These are phyloP conservation scores for Deladenus siricidicola DNA, from an alignment of 2,888 invertebrate genomes.

Conservation along the genomic window DNA sequence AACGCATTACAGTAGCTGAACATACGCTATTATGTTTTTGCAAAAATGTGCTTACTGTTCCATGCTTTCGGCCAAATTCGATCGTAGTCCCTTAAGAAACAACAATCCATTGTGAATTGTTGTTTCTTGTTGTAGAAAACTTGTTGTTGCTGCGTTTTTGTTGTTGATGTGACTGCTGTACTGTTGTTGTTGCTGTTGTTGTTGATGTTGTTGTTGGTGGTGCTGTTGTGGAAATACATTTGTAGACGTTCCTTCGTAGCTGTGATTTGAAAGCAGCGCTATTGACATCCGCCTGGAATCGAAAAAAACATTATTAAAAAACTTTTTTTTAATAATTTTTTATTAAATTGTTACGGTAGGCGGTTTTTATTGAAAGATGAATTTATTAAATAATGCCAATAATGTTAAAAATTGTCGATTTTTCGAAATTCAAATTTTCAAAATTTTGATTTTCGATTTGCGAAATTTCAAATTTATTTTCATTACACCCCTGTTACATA, in stretches of 20 bases:
- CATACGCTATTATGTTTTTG: too few relatives aligned
- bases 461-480: too few relatives aligned
- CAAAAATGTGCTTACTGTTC: constrained; percentile 18
- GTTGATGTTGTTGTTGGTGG: neutral
- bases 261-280: neutral
- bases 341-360: too few relatives aligned
- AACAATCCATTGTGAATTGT: constrained; percentile 6
- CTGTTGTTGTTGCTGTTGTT: neutral
- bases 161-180: neutral
- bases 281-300: neutral
- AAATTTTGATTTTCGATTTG: too few relatives aligned
- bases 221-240: neutral
- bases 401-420: too few relatives aligned
- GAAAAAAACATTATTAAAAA: too few relatives aligned
- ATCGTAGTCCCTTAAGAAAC: constrained; percentile 27
- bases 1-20: too few relatives aligned
- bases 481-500: too few relatives aligned
- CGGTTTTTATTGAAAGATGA: too few relatives aligned
- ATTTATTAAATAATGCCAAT: too few relatives aligned
- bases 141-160: neutral
- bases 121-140: neutral
- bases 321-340: neutral
- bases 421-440: too few relatives aligned
- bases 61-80: constrained; percentile 32
- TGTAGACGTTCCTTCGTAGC: neutral